These are phyloP conservation scores for Aelia acuminata DNA, from an alignment of 2,888 invertebrate genomes.

Conservation along the genomic window DNA sequence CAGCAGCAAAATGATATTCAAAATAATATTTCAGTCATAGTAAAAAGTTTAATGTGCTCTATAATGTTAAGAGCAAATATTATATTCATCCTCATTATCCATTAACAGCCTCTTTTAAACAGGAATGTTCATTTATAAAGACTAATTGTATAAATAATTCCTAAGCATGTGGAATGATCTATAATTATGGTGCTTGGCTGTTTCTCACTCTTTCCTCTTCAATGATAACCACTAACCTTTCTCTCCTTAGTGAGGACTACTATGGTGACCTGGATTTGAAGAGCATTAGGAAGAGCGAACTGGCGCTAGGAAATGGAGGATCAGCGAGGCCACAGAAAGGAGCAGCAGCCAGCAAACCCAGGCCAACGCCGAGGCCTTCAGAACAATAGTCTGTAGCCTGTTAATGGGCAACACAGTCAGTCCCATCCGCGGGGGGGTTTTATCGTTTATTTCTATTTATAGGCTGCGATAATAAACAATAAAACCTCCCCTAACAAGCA, in stretches of 20 bases:
- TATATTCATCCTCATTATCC: not conserved
- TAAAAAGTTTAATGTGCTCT: not conserved
- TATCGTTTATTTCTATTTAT: constrained; percentile 54
- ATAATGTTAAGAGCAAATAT: not conserved
- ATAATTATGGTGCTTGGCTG: constrained; percentile 67
- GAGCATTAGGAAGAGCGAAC: constrained; percentile 94
- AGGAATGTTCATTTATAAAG: not conserved
- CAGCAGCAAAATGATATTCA: not conserved
- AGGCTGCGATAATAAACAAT: constrained; percentile 39
- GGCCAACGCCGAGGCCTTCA: constrained; percentile 68
- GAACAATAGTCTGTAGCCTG: constrained; percentile 66
- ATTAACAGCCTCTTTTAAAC: not conserved
- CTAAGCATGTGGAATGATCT: constrained; percentile 49
- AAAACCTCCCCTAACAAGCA: constrained; percentile 43
- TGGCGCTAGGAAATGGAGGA: constrained; percentile 83
- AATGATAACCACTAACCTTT: constrained; percentile 56
- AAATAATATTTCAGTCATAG: not conserved
- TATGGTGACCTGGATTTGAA: constrained; percentile 95
- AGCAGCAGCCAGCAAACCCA: constrained; percentile 68
- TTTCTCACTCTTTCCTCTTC: constrained; percentile 64
- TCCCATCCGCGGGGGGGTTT: constrained; percentile 45
- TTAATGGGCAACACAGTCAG: constrained; percentile 3
- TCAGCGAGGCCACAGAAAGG: constrained; percentile 72
- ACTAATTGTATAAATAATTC: not conserved
- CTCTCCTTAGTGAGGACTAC: constrained; percentile 89